These are phyloP conservation scores for Scaptodrosophila latifasciaeformis DNA, from an alignment of 2,888 invertebrate species.

Conservation along the genomic window DNA sequence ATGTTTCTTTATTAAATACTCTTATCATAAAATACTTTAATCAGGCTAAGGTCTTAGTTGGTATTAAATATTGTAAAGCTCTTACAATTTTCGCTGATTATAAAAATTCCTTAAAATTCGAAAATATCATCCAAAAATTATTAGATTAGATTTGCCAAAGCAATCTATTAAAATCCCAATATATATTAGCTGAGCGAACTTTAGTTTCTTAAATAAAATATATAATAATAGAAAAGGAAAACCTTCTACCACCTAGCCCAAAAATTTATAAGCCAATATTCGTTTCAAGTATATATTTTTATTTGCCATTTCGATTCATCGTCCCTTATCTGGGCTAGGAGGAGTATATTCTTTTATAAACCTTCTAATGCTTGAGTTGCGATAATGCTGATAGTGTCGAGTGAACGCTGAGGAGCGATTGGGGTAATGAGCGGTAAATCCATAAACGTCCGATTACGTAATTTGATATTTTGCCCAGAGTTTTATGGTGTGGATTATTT, in stretches of 20 bases:
- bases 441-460: conserved; percentile 46
- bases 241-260: too few species aligned
- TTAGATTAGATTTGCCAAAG: too few species aligned
- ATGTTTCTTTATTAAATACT: not conserved
- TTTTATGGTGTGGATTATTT: not conserved
- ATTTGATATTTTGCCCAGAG: conserved; percentile 6
- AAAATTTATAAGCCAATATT: not conserved
- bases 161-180: too few species aligned
- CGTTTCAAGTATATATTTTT: too few species aligned
- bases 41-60: not conserved
- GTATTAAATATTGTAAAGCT: too few species aligned
- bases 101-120: too few species aligned
- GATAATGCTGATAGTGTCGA: not conserved
- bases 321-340: not conserved
- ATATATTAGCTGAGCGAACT: too few species aligned
- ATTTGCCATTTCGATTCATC: not conserved
- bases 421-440: conserved; percentile 36
- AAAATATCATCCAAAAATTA: too few species aligned
- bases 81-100: too few species aligned
- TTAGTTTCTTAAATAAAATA: too few species aligned
- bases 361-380: not conserved
- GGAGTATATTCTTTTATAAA: not conserved
- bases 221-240: too few species aligned
- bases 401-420: too few species aligned
- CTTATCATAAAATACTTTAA: not conserved